A percentile compares a stretch with the other conserved stretches of the same genome.
Conservation (phyloP, 2,113 vertebrate genomes). For the Neolamprologus fasciatus region DNA sequence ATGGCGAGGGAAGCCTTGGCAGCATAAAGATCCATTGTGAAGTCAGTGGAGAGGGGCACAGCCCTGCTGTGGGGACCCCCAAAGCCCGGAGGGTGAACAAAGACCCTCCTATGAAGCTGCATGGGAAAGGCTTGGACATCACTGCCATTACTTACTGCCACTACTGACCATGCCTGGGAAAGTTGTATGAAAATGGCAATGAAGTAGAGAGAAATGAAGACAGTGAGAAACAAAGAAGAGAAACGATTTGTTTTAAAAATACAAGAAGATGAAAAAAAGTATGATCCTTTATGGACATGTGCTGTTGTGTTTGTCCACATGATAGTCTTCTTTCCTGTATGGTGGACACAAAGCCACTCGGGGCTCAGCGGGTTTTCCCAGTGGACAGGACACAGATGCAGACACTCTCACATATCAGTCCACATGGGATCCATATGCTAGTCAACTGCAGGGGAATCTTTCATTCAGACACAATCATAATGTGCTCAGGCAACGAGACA, state of each 20-base stretch:
- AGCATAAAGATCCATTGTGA: conserved; percentile 71
- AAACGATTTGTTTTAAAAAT: neutral
- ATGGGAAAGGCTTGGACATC: conserved; percentile 61
- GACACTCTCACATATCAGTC: conserved; percentile 19
- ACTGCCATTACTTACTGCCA: conserved; percentile 22
- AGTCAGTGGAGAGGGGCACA: conserved; percentile 56
- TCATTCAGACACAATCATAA: conserved; percentile 32
- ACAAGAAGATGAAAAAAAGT: neutral
- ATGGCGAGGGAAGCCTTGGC: conserved; percentile 29
- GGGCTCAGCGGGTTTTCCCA: conserved; percentile 16
- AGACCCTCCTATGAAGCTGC: conserved; percentile 67
- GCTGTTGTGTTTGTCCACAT: neutral
- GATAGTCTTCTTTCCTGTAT: conserved; percentile 5
- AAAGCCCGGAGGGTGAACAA: conserved; percentile 63
- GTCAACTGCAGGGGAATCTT: conserved; percentile 47
- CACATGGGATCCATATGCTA: conserved; percentile 32
- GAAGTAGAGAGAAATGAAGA: neutral
- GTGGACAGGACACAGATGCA: neutral
- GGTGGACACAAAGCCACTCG: neutral
- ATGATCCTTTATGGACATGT: neutral
- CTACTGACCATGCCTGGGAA: conserved; percentile 48
- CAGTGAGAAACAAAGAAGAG: neutral
- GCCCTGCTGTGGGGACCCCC: conserved; percentile 60
- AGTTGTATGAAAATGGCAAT: neutral
- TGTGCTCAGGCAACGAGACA: neutral